Evolutionary conservation across 2,888 invertebrate species (phyloP), one percentile per base, ranked within the genome.

Genomic region (Phrixothrix hirtus): DNA sequence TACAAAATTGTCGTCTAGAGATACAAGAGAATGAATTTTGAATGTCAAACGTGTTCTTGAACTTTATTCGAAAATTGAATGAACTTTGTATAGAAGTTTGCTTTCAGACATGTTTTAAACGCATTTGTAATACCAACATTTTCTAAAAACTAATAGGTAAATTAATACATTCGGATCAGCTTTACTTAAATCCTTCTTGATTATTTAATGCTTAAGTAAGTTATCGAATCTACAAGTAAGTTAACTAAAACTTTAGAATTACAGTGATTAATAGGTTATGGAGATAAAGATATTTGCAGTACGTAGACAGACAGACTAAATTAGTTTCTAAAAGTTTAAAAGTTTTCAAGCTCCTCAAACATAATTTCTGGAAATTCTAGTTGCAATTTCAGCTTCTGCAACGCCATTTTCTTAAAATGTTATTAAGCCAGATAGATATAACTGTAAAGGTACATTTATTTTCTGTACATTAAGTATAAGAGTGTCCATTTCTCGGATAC

Each of bases 351-450:
- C 42, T 35, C 36, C 54, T 39, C 45, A 48, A 52, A 38, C 46
- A 41, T 37, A 51, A 51, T 48, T 59, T 42, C 11, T 38, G 42
- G 42, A 42, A 48, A 52, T 51, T 48, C 42, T 48, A 49, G 47
- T 45, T 45, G 39, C 48, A 55, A 54, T 43, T 45, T 43, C 31
- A 55, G 52, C 54, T 55, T 42, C 32, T 39, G 42, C 25, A 45
- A 27, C 15, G 45, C 51, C 56, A 53, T 58, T 59, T 55, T 41
- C 58, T 57, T 62, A 62, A 62, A 59, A 52, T 57, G 58, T 57
- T 56, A 59, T 62, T 57, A 62, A 55, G 51, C 42, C 45, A 41
- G 49, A 41, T 55, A 32, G 17, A 42, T 55, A 59, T 57, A 52
- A 59, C 52, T 52, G 49, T 56, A 45, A 55, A 54, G 47, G 47